Evolutionary conservation across 2,113 vertebrate genomes (phyloP), one percentile per base, ranked within the genome.

Genomic region (Psammodynastes pulverulentus): DNA sequence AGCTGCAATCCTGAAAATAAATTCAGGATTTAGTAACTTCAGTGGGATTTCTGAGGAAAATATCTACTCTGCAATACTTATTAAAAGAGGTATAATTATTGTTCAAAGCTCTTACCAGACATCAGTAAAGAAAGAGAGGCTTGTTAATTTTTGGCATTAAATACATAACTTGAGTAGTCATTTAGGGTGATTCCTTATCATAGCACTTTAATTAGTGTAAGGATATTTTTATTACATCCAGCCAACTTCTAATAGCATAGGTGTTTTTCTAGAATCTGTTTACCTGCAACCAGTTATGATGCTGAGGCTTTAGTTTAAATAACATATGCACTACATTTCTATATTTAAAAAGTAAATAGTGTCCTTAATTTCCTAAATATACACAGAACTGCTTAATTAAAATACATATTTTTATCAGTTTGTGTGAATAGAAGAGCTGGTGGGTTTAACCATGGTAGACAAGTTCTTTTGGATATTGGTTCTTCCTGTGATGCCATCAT

Each of bases 131-230:
- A 94, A 96, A 95, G 93, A 93, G 90, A 94, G 93, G 48, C 85
- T 67, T 94, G 21, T 94, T 97, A 97, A 94, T 96, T 97, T 97
- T 97, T 96, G 95, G 93, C 92, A 46, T 58, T 95, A 87, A 39
- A 87, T 93, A 94, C 89, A 94, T 96, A 94, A 90, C 86, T 96
- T 96, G 94, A 95, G 96, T 96, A 90, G 95, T 97, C 96, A 96
- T 92, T 93, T 95, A 94, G 94, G 93, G 94, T 96, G 92, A 90
- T 87, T 93, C 94, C 95, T 96, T 93, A 95, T 95, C 54, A 88
- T 86, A 96, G 95, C 91, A 85, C 87, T 95, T 92, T 96, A 95
- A 96, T 96, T 97, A 96, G 91, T 95, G 93, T 95, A 95, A 93
- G 92, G 94, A 24, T 95, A 89, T 97, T 96, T 88, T 96, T 90